These are phyloP conservation scores for Scaptomyza parva DNA, from an alignment of 2,888 invertebrate genomes.

Conservation along the genomic window DNA sequence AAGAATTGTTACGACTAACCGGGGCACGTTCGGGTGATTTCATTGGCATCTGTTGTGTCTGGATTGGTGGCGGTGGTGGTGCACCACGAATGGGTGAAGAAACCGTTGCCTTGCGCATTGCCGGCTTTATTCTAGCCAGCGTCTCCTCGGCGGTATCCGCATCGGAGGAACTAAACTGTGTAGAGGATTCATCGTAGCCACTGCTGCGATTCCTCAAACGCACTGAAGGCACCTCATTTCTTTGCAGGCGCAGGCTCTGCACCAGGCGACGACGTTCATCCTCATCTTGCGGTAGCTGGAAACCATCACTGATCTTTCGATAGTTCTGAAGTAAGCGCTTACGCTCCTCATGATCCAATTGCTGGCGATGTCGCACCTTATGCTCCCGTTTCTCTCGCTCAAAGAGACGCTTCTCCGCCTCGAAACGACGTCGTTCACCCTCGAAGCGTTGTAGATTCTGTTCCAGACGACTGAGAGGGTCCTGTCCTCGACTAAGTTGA, in stretches of 20 bases:
- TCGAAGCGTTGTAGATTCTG: slow-evolving; percentile 83
- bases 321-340: slow-evolving; percentile 81
- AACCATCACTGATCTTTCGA: slow-evolving; percentile 81
- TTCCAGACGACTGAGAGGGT: slow-evolving; percentile 80
- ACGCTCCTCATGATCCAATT: slow-evolving; percentile 83
- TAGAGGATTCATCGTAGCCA: slow-evolving; percentile 83
- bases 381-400: slow-evolving; percentile 87
- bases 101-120: slow-evolving; percentile 37
- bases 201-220: slow-evolving; percentile 58
- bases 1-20: slow-evolving; percentile 78
- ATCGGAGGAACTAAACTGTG: slow-evolving; percentile 83
- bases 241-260: slow-evolving; percentile 79
- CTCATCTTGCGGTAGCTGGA: slow-evolving; percentile 77
- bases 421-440: slow-evolving; percentile 84
- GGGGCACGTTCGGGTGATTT: slow-evolving; percentile 61
- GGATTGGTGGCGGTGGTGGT: slow-evolving; percentile 62
- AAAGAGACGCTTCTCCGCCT: slow-evolving; percentile 84
- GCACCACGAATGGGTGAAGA: slow-evolving; percentile 67
- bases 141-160: slow-evolving; percentile 75
- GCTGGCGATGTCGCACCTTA: slow-evolving; percentile 81
- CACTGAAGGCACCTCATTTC: slow-evolving; percentile 67
- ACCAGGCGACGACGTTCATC: slow-evolving; percentile 81
- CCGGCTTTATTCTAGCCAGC: slow-evolving; percentile 38
- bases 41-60: slow-evolving; percentile 12
- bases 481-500: slow-evolving; percentile 44